These are phyloP conservation scores for Mylabris phalerata DNA, from an alignment of 1,140 invertebrate genomes.

Conservation along the genomic window DNA sequence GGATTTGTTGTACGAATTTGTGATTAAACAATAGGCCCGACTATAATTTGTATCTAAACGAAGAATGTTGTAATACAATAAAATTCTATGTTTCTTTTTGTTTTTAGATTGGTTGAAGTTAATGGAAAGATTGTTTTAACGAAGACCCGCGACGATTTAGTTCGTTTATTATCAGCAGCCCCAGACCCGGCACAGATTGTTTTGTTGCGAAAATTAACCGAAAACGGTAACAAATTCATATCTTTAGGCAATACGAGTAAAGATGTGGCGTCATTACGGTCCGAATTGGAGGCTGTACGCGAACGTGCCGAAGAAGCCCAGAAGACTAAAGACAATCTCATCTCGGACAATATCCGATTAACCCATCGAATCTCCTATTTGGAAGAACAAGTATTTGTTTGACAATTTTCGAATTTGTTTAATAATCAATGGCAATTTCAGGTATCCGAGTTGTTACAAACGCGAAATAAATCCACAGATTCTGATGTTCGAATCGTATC, in stretches of 20 bases:
- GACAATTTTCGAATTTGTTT: not conserved
- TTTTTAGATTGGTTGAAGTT: slow-evolving; percentile 68
- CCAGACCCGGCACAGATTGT: slow-evolving; percentile 48
- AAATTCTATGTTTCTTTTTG: not conserved
- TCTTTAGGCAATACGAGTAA: slow-evolving; percentile 20
- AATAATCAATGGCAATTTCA: slow-evolving; percentile 8
- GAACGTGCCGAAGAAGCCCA: slow-evolving; percentile 56
- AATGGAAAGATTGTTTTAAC: slow-evolving; percentile 71
- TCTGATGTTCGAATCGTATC: slow-evolving; percentile 21
- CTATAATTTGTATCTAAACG: too few species aligned
- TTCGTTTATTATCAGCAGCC: slow-evolving; percentile 53
- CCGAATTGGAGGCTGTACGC: slow-evolving; percentile 49
- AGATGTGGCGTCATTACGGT: slow-evolving; percentile 44
- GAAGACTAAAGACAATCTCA: slow-evolving; percentile 53
- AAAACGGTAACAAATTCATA: slow-evolving; percentile 32
- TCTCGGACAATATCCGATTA: slow-evolving; percentile 73
- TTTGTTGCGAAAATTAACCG: slow-evolving; percentile 44
- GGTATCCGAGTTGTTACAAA: slow-evolving; percentile 36
- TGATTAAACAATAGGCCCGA: too few species aligned
- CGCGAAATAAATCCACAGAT: slow-evolving; percentile 20
- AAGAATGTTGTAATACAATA: not conserved
- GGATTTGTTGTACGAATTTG: too few species aligned
- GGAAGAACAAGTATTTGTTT: slow-evolving; percentile 67
- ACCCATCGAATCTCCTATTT: slow-evolving; percentile 83
- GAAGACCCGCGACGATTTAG: slow-evolving; percentile 61